Base-by-base conservation (phyloP, 2,113 vertebrate species). In the Melospiza melodia region DNA sequence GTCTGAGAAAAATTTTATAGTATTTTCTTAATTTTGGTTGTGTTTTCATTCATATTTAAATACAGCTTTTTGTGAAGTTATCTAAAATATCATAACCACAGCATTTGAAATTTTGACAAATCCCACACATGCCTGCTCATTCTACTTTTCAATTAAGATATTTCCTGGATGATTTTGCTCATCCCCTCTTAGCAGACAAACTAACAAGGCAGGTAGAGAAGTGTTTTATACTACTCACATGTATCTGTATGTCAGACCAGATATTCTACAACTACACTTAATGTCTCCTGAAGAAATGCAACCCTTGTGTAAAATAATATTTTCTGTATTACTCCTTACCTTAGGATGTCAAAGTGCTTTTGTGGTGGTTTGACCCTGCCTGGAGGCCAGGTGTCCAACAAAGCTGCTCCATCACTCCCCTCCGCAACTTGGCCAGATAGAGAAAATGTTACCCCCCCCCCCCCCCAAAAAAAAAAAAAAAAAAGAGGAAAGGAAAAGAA, bases 401-500 rank as follows among this genome's bases (percentile, higher is more conserved):
- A 35, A 58, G 25, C 15, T 15, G 2, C 33, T 59, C 43, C 10
- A 59, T 37, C 55, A 30, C 14, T 35, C 41, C 18, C 11, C 72
- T 58, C 19, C 54, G 59, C 11, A 46, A 17, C 41, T 58, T 19
- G 8, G 12, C 7, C 41, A 57, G 39, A 11, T 6, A 33, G 17
- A 58, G 5, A 57, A 44, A 58, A 44, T 12, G 3, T 8, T 15
- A 37, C 37, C 10, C 37, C 37, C 37, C 9, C 37, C 37, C 37
- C 37, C 9, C 37, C 9, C 37, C 37, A 43, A 16, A 41, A 14
- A 15, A 5, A 4, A 28, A 35, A 30, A 22, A 4, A 5, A 44
- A 33, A 10, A 14, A 12, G 6, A 6, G 28, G 2, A 5, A 1
- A 48, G 4, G 1, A 5, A 37, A 8, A 9, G 3, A 10, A 22